These are phyloP conservation scores for Cydia strobilella DNA, from an alignment of 1,140 invertebrate genomes.

Conservation along the genomic window DNA sequence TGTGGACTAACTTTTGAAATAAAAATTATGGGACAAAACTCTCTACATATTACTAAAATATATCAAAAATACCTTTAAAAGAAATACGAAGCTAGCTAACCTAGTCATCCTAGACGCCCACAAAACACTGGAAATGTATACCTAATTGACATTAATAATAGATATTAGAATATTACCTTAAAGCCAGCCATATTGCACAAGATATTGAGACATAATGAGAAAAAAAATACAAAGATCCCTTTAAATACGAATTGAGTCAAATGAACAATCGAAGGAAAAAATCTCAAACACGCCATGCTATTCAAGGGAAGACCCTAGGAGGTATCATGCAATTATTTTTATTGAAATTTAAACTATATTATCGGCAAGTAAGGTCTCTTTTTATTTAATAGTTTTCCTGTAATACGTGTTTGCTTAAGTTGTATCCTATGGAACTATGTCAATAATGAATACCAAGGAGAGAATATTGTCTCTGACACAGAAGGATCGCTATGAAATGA, in stretches of 20 bases:
- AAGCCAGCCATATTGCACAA: slow-evolving; percentile 13
- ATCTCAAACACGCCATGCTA: not conserved
- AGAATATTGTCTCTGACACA: not conserved
- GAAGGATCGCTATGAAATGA: not conserved
- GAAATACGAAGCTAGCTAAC: too few relatives aligned
- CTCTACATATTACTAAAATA: too few relatives aligned
- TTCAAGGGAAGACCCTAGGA: not conserved
- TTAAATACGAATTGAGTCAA: slow-evolving; percentile 4
- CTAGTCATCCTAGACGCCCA: too few relatives aligned
- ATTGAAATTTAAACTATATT: not conserved
- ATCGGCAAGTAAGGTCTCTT: not conserved
- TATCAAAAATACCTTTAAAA: too few relatives aligned
- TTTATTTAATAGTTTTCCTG: not conserved
- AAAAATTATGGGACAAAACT: too few relatives aligned
- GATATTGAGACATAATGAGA: slow-evolving; percentile 14
- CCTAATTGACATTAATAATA: not conserved
- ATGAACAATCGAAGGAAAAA: slow-evolving; percentile 1
- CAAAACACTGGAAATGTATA: not conserved
- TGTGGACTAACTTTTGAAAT: too few relatives aligned
- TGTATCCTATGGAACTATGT: not conserved
- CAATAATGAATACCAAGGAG: not conserved
- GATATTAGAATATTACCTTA: not conserved
- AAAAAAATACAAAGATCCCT: slow-evolving; percentile 1
- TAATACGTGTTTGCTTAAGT: not conserved
- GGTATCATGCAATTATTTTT: not conserved